A percentile compares a stretch with the other conserved stretches of the same genome.
These are phyloP conservation scores for Prunella strophiata DNA, from an alignment of 2,797 vertebrate genomes.

Conservation along the genomic window DNA sequence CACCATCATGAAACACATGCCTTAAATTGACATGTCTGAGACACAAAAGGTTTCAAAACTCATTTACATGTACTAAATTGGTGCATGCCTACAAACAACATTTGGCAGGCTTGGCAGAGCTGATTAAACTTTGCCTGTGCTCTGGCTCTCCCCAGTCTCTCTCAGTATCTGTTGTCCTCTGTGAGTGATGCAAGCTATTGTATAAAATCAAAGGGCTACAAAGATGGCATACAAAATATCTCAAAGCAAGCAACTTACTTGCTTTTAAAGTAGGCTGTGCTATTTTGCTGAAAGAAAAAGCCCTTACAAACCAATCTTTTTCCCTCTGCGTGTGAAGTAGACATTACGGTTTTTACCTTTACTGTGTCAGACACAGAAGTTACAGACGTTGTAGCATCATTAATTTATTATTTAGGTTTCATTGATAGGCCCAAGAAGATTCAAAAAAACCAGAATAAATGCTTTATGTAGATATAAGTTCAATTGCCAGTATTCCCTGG, in stretches of 20 bases:
- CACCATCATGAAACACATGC: background rate
- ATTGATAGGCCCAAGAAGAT: background rate
- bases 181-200: background rate
- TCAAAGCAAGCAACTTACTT: background rate
- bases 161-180: background rate
- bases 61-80: background rate
- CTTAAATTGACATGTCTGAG: background rate
- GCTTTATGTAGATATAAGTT: background rate
- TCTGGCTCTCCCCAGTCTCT: background rate
- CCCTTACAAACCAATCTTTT: background rate
- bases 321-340: background rate
- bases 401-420: background rate
- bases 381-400: background rate
- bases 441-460: background rate
- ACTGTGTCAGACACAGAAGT: background rate
- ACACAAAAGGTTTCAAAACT: background rate
- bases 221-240: background rate
- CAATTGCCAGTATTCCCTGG: background rate
- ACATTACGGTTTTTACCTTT: rapidly evolving
- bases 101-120: background rate
- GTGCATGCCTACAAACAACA: background rate
- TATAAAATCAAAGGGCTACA: background rate
- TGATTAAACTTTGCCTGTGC: background rate
- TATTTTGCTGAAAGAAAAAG: background rate
- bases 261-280: background rate